phyloP scores from a whole-genome alignment of 2,113 vertebrate genomes.

The Chrysochloris asiatica region DNA sequence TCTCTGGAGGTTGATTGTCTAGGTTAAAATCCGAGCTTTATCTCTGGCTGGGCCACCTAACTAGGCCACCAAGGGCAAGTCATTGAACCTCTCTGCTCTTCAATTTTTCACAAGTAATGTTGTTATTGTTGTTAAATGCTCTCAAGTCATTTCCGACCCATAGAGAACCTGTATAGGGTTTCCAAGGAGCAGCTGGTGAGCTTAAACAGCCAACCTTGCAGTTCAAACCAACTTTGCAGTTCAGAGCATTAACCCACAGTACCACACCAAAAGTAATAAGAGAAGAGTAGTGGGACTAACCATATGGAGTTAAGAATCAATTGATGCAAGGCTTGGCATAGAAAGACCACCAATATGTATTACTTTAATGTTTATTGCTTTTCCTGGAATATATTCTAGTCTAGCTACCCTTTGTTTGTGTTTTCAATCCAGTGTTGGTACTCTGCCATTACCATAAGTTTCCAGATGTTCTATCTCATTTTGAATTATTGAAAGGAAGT shows the following conservation, averaged over 20 bases:
- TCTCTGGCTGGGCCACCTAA: no score
- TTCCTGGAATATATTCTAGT: background rate
- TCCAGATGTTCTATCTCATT: conserved; percentile 51
- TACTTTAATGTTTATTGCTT: background rate
- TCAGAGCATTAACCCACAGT: no score
- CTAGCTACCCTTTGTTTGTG: conserved; percentile 14
- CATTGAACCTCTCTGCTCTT: background rate
- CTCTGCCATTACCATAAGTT: background rate
- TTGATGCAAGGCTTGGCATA: no score
- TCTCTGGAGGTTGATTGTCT: background rate
- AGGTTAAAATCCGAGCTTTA: background rate
- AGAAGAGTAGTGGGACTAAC: background rate
- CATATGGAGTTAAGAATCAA: background rate
- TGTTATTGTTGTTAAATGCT: no score
- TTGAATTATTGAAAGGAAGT: conserved; percentile 53
- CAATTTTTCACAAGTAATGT: background rate
- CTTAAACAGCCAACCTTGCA: no score
- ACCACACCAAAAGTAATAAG: no score
- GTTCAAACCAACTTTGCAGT: no score
- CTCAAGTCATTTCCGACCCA: no score
- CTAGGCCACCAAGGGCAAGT: background rate
- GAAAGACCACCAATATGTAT: background rate
- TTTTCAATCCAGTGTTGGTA: background rate
- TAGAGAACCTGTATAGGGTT: no score
- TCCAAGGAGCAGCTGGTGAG: no score